Percentiles rank a stretch among this genome's conserved stretches.
phyloP scores from a whole-genome alignment of 2,888 invertebrate genomes.

The Habrosyne pyritoides region DNA sequence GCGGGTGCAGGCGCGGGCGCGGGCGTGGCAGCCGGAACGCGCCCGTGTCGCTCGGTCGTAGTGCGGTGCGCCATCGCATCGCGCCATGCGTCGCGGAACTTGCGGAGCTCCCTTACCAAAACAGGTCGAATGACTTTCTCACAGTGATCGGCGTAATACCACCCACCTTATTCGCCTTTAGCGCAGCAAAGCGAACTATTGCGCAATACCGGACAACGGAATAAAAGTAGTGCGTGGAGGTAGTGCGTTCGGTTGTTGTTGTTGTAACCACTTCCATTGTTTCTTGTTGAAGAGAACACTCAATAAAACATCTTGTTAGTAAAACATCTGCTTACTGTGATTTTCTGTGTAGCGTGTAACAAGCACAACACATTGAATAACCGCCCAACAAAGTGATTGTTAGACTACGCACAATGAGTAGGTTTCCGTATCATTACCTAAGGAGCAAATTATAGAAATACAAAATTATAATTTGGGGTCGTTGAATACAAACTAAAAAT shows the following conservation, averaged over 20 bases:
- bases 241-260: constrained; percentile 15
- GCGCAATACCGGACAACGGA: constrained; percentile 39
- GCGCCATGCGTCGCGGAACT: constrained; percentile 30
- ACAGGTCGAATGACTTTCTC: constrained; percentile 63
- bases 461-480: no score
- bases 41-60: background rate
- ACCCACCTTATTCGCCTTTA: constrained; percentile 45
- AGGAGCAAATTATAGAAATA: no score
- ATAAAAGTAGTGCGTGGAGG: constrained; percentile 37
- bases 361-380: no score
- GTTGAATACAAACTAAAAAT: no score
- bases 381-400: no score
- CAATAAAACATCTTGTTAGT: no score
- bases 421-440: no score
- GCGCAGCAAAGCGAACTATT: constrained; percentile 46
- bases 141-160: constrained; percentile 40
- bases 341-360: no score
- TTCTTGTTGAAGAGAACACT: no score
- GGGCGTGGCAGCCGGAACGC: background rate
- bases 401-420: no score
- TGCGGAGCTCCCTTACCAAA: constrained; percentile 47
- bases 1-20: background rate
- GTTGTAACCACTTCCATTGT: constrained; percentile 8
- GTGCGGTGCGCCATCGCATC: background rate
- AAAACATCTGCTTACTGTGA: no score